phyloP scores from a whole-genome alignment of 2,113 vertebrate species.

The Malurus alboscapulatus region DNA sequence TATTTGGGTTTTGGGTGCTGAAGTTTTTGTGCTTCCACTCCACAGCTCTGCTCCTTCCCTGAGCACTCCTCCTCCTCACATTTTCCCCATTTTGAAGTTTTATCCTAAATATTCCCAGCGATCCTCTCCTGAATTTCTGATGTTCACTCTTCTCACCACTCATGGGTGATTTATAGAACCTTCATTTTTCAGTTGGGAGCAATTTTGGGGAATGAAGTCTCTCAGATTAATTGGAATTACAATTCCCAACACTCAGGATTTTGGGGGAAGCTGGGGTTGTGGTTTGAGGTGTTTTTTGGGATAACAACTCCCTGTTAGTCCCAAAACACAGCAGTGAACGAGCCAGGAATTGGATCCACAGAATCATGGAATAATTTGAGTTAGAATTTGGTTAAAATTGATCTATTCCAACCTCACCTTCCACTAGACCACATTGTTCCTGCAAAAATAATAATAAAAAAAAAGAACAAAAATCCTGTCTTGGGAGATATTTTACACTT shows the following conservation, averaged over 20 bases:
- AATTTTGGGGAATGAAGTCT: not conserved
- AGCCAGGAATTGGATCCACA: not conserved
- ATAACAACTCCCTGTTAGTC: not conserved
- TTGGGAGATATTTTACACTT: not conserved
- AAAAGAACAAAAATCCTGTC: not conserved
- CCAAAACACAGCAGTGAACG: rapidly evolving
- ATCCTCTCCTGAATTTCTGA: not conserved
- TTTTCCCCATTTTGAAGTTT: not conserved
- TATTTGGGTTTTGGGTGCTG: not conserved
- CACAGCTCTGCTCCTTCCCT: not conserved
- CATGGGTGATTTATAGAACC: not conserved
- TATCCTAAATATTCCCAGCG: not conserved
- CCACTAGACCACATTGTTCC: not conserved
- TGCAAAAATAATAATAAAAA: not conserved
- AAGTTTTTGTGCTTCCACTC: not conserved
- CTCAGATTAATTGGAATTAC: not conserved
- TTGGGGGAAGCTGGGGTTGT: not conserved
- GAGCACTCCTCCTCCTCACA: rapidly evolving
- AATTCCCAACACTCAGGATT: not conserved
- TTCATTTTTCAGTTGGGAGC: not conserved
- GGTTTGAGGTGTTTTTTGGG: not conserved
- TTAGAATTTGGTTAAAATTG: not conserved
- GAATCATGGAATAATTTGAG: not conserved
- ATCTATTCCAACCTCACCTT: not conserved
- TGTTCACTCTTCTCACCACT: not conserved